These are phyloP conservation scores for Gymnoscopelus microlampas DNA, from an alignment of 2,797 vertebrate genomes.

Conservation along the genomic window DNA sequence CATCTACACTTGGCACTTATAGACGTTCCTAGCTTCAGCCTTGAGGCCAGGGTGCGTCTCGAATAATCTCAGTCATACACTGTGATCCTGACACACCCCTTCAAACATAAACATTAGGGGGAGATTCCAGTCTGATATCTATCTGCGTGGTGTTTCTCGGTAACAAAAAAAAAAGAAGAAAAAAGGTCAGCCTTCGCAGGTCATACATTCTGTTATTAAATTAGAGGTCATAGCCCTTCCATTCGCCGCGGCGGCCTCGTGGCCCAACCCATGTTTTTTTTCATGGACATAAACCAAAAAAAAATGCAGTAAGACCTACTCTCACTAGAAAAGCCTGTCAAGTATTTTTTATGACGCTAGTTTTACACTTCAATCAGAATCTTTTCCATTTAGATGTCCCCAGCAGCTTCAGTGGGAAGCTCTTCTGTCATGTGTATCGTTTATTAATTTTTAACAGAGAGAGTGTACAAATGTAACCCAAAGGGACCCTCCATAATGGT, in stretches of 20 bases:
- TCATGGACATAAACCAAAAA: too few relatives aligned
- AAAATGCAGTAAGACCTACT: too few relatives aligned
- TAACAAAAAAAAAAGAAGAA: not conserved
- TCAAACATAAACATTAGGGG: constrained; percentile 67
- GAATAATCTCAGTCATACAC: constrained; percentile 54
- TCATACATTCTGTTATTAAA: constrained; percentile 62
- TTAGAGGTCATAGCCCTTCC: constrained; percentile 48
- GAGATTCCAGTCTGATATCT: constrained; percentile 61
- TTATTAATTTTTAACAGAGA: too few relatives aligned
- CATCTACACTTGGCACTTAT: constrained; percentile 62
- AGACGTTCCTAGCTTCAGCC: constrained; percentile 52
- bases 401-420: too few relatives aligned
- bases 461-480: too few relatives aligned
- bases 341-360: too few relatives aligned
- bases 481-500: too few relatives aligned
- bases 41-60: constrained; percentile 61
- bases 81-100: constrained; percentile 75
- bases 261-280: too few relatives aligned
- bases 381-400: too few relatives aligned
- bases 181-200: constrained; percentile 52
- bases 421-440: too few relatives aligned
- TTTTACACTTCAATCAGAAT: too few relatives aligned
- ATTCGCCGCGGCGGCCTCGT: constrained; percentile 19
- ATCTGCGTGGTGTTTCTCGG: constrained; percentile 33
- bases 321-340: too few relatives aligned